These are phyloP conservation scores for Balaeniceps rex DNA, from an alignment of 2,113 vertebrate genomes.

Conservation along the genomic window DNA sequence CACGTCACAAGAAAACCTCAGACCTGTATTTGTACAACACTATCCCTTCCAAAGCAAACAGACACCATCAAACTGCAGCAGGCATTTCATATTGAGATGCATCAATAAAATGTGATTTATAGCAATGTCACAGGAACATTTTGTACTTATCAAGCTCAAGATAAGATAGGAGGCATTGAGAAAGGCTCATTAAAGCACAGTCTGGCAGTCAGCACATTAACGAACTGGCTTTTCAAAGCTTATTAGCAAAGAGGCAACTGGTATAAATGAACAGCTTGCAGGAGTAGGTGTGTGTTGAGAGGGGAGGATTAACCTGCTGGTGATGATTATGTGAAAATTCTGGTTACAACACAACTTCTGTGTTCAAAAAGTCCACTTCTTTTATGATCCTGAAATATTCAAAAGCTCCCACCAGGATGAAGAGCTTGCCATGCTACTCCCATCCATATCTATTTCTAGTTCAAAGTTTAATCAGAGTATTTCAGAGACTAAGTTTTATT, in stretches of 20 bases:
- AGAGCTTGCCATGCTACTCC: background rate
- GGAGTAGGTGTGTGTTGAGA: background rate
- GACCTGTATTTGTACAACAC: background rate
- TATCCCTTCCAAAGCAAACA: background rate
- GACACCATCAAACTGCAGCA: background rate
- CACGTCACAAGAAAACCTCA: background rate
- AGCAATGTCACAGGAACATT: background rate
- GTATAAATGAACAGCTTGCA: background rate
- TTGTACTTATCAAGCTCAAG: background rate
- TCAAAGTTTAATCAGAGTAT: background rate
- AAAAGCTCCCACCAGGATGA: background rate
- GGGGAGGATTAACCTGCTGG: background rate
- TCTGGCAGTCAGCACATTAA: background rate
- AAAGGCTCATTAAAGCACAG: constrained; percentile 37
- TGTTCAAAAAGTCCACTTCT: background rate
- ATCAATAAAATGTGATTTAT: constrained; percentile 39
- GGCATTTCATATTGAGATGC: background rate
- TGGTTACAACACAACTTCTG: background rate
- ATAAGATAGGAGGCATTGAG: constrained; percentile 48
- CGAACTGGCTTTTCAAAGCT: background rate
- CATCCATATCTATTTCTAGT: background rate
- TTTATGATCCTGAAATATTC: background rate
- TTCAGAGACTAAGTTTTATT: background rate
- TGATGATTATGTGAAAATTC: background rate
- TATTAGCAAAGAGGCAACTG: background rate